Base-by-base conservation (phyloP, 1,140 invertebrate genomes). In the Solenopsis invicta region DNA sequence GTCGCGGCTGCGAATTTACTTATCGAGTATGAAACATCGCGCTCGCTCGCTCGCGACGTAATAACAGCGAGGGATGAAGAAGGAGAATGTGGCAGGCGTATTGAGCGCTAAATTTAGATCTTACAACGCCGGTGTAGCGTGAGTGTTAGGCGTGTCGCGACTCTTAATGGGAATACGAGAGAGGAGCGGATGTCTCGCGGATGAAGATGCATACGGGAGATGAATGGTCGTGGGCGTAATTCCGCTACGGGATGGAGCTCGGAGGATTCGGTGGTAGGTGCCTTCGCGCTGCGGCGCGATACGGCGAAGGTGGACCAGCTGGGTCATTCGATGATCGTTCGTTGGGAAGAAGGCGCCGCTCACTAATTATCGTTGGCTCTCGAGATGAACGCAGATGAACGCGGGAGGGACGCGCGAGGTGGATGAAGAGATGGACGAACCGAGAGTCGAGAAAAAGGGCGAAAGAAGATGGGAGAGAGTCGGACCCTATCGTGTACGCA, bases 311-410 rank as follows among this genome's bases (percentile, higher is more conserved):
- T 89, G 84, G 76, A 67, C 75, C 62, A 86, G 80, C 80, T 88
- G 88, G 90, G 87, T 92, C 88, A 91, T 92, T 90, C 87, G 87
- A 81, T 87, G 85, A 89, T 88, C 74, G 87, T 87, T 91, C 89
- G 67, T 87, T 78, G 86, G 86, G 88, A 87, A 89, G 84, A 88
- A 81, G 87, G 92, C 89, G 90, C 93, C 93, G 93, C 93, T 93
- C 93, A 94, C 93, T 94, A 94, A 94, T 95, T 94, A 94, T 94
- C 93, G 78, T 86, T 86, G 85, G 80, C 72, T 88, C 87, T 90
- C 64, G 87, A 86, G 86, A 90, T 29, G 29, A 29, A 29, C 86
- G 87, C 77, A 69, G 89, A 88, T 69, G 84, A 91, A 90, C 61
- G 75, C 75, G 88, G 75, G 45, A 67, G 80, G 48, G 48, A 45